Conservation (phyloP, 2,888 invertebrate genomes). For the Lepidocyrtinus sp. region DNA sequence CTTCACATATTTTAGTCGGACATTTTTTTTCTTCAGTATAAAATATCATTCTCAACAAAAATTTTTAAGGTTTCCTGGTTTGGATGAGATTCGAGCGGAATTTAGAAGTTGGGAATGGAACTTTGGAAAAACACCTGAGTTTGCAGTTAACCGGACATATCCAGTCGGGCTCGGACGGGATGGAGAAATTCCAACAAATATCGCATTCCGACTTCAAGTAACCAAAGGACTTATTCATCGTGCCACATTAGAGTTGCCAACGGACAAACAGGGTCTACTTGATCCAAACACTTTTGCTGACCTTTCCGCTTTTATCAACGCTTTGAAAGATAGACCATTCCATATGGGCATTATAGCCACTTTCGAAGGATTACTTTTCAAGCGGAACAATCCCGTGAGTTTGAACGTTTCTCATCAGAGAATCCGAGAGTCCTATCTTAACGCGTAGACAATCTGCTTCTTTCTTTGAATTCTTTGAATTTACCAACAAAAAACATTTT, state of each 20-base stretch:
- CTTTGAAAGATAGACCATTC: conserved; percentile 65
- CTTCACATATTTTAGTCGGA: conserved; percentile 34
- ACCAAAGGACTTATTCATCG: conserved; percentile 54
- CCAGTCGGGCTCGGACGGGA: conserved; percentile 70
- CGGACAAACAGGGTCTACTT: conserved; percentile 51
- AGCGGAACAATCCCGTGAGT: conserved; percentile 61
- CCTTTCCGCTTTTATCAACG: conserved; percentile 66
- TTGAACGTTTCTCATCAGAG: conserved; percentile 41
- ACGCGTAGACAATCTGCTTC: conserved; percentile 20
- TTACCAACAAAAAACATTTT: not conserved
- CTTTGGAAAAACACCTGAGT: conserved; percentile 89
- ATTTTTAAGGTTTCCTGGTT: conserved; percentile 75
- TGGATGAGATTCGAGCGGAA: conserved; percentile 80
- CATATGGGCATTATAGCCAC: conserved; percentile 62
- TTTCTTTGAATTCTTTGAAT: not conserved
- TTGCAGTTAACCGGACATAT: conserved; percentile 81
- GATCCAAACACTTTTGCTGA: conserved; percentile 65
- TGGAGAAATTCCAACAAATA: conserved; percentile 48
- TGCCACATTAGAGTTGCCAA: conserved; percentile 51
- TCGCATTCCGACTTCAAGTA: conserved; percentile 57
- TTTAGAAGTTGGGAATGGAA: conserved; percentile 90
- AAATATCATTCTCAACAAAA: conserved; percentile 14
- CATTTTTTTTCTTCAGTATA: conserved; percentile 20
- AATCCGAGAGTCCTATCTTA: conserved; percentile 43
- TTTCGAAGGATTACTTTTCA: conserved; percentile 67